Percentiles rank a stretch among this genome's conserved stretches.
phyloP scores from a whole-genome alignment of 2,113 vertebrate genomes.

The Eurypyga helias region DNA sequence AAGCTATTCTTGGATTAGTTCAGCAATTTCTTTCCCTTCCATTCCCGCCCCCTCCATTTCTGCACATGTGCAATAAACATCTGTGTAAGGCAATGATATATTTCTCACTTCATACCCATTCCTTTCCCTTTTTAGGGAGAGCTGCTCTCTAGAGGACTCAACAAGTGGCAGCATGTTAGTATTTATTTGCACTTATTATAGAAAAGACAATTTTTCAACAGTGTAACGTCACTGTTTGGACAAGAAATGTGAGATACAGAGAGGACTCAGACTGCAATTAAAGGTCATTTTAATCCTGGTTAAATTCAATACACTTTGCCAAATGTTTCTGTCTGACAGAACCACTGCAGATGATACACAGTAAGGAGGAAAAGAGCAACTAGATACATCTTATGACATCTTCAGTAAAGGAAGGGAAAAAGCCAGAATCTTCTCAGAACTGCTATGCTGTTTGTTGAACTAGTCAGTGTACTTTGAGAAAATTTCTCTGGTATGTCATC shows the following conservation, averaged over 20 bases:
- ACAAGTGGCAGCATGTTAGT: not conserved
- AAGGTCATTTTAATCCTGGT: not conserved
- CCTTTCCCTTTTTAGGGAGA: conserved; percentile 17
- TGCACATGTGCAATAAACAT: conserved; percentile 40
- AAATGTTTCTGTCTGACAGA: not conserved
- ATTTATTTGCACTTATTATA: not conserved
- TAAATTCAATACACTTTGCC: not conserved
- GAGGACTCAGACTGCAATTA: not conserved
- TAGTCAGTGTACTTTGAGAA: not conserved
- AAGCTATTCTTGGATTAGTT: conserved; percentile 64
- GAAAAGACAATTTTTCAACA: not conserved
- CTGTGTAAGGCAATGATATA: not conserved
- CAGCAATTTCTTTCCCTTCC: conserved; percentile 41
- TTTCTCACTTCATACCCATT: not conserved
- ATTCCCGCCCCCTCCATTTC: conserved; percentile 47
- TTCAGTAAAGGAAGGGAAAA: not conserved
- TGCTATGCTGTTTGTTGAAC: not conserved
- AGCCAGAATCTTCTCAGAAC: not conserved
- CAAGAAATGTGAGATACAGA: not conserved
- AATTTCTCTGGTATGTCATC: not conserved
- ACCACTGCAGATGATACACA: not conserved
- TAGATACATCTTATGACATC: not conserved
- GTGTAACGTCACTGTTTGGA: not conserved
- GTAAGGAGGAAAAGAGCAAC: not conserved
- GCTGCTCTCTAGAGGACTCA: not conserved